A percentile compares a stretch with the other conserved stretches of the same genome.
phyloP scores from a whole-genome alignment of 1,140 invertebrate species.

The Sinella curviseta region DNA sequence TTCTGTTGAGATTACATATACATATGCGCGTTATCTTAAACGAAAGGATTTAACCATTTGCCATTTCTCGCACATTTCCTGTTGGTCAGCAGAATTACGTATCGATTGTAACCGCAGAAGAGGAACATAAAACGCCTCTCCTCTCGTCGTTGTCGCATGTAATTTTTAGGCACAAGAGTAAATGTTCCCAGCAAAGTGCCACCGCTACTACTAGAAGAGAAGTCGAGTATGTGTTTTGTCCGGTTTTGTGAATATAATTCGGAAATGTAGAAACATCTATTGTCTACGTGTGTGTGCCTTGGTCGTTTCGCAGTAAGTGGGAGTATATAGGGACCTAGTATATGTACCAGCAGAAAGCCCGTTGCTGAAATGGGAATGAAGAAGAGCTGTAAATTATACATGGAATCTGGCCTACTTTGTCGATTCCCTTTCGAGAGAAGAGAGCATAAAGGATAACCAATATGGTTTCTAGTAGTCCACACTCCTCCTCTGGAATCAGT shows the following conservation, averaged over 20 bases:
- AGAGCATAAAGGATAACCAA: not conserved
- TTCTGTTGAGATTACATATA: too few relatives aligned
- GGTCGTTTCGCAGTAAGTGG: not conserved
- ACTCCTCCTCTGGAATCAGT: not conserved
- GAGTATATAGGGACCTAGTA: too few relatives aligned
- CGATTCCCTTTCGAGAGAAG: not conserved
- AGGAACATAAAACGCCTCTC: conserved; percentile 1
- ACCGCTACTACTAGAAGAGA: too few relatives aligned
- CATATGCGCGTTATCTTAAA: not conserved
- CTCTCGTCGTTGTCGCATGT: not conserved
- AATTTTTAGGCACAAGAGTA: conserved; percentile 1
- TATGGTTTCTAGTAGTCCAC: too few relatives aligned
- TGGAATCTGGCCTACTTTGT: conserved; percentile 8
- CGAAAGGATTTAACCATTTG: conserved; percentile 12
- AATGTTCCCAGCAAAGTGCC: too few relatives aligned
- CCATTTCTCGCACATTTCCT: conserved; percentile 16
- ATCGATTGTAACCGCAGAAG: not conserved
- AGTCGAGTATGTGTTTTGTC: too few relatives aligned
- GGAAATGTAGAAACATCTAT: too few relatives aligned
- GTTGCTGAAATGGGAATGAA: not conserved
- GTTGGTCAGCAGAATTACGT: conserved; percentile 14
- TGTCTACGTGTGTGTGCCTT: too few relatives aligned
- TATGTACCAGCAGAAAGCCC: not conserved
- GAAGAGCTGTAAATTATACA: conserved; percentile 23
- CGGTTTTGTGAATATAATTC: too few relatives aligned